A percentile compares a stretch with the other conserved stretches of the same genome.
Conservation (phyloP, 2,888 invertebrate species). For the Incurvaria masculella region DNA sequence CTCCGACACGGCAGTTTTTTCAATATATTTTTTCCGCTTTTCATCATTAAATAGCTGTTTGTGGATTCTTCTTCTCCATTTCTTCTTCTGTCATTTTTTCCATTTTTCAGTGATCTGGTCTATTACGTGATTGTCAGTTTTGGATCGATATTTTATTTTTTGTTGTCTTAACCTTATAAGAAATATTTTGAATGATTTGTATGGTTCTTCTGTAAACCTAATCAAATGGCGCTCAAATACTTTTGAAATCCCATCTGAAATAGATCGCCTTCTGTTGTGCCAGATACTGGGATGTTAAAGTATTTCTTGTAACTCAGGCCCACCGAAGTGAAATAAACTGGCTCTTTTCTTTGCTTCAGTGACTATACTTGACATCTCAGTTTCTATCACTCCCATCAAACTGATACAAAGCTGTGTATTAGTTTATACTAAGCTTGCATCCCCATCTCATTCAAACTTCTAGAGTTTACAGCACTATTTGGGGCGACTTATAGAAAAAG, state of each 20-base stretch:
- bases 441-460: constrained; percentile 6
- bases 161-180: constrained; percentile 2
- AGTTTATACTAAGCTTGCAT: constrained; percentile 1
- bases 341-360: constrained; percentile 3
- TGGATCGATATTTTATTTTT: constrained; percentile 1
- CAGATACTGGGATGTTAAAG: constrained; percentile 4
- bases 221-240: constrained; percentile 5
- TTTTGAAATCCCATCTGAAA: constrained; percentile 2
- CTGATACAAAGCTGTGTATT: constrained; percentile 1
- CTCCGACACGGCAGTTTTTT: constrained; percentile 18
- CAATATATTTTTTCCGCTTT: not conserved
- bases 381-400: constrained; percentile 5
- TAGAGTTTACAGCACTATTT: constrained; percentile 3
- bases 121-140: constrained; percentile 11
- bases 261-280: not conserved
- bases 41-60: not conserved
- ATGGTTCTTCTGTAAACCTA: constrained; percentile 1
- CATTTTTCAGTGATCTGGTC: constrained; percentile 17
- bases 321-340: constrained; percentile 4
- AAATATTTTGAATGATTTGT: constrained; percentile 2
- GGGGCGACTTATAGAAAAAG: constrained; percentile 1
- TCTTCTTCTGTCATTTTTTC: constrained; percentile 5
- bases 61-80: not conserved
- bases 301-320: constrained; percentile 4
- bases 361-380: not conserved